Percentiles rank a stretch among this genome's conserved stretches.
Conservation (phyloP, 2,113 vertebrate genomes). For the Chiloscyllium plagiosum region DNA sequence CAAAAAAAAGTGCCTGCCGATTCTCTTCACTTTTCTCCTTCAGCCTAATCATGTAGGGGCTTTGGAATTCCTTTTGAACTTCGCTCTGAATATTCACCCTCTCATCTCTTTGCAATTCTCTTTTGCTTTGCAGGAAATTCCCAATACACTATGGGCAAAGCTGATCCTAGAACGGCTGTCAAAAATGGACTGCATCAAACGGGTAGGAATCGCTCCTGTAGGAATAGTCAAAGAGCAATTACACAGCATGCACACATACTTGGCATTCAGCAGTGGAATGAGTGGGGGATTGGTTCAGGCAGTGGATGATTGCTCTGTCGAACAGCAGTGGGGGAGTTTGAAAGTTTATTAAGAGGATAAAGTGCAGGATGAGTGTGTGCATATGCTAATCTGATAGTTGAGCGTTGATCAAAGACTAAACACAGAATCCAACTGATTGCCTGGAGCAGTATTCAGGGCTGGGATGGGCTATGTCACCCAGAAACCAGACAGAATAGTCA, state of each 20-base stretch:
- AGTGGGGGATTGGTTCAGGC: slow-evolving; percentile 46
- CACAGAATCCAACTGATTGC: slow-evolving; percentile 73
- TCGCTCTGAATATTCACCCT: slow-evolving; percentile 41
- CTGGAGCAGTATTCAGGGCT: slow-evolving; percentile 61
- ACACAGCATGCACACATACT: slow-evolving; percentile 48
- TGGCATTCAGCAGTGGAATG: slow-evolving; percentile 50
- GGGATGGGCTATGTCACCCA: slow-evolving; percentile 35
- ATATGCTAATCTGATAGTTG: slow-evolving; percentile 68
- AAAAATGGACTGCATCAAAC: slow-evolving; percentile 66
- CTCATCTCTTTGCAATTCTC: slow-evolving; percentile 31
- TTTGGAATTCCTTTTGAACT: slow-evolving; percentile 45
- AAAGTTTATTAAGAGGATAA: slow-evolving; percentile 46
- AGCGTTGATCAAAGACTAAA: slow-evolving; percentile 74
- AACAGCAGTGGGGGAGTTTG: slow-evolving; percentile 49
- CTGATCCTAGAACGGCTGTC: slow-evolving; percentile 67
- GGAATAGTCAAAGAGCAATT: slow-evolving; percentile 48
- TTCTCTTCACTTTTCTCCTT: slow-evolving; percentile 38
- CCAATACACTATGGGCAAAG: slow-evolving; percentile 55
- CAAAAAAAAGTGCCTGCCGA: slow-evolving; percentile 37
- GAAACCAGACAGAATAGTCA: slow-evolving; percentile 49
- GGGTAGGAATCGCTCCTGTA: slow-evolving; percentile 62
- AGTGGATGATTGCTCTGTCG: slow-evolving; percentile 45
- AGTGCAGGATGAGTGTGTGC: slow-evolving; percentile 64
- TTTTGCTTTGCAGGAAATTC: slow-evolving; percentile 55
- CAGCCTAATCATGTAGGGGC: slow-evolving; percentile 41